Evolutionary conservation across 2,888 invertebrate species (phyloP).

Genomic region (Neoaliturus tenellus): DNA sequence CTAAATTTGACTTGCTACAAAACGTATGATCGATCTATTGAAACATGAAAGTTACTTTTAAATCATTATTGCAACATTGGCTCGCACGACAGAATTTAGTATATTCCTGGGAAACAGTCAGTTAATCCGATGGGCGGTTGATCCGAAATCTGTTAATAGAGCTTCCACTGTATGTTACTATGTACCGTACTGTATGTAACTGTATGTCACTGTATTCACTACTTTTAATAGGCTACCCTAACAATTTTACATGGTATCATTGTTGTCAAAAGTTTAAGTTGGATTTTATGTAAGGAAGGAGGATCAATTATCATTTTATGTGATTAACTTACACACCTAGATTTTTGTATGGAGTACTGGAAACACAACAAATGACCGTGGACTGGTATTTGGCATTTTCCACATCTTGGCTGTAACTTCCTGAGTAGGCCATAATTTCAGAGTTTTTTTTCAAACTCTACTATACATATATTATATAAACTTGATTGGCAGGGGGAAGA

Average conservation of each 20-base stretch:
- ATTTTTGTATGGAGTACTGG: conserved; percentile 19
- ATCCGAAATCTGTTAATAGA: too few relatives aligned
- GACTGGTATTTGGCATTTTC: conserved; percentile 7
- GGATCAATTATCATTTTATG: neutral
- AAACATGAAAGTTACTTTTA: too few relatives aligned
- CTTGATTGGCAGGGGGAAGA: conserved; percentile 13
- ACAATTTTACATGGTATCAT: neutral
- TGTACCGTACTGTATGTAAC: too few relatives aligned
- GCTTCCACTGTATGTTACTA: too few relatives aligned
- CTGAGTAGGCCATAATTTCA: neutral
- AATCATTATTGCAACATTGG: too few relatives aligned
- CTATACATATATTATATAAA: neutral
- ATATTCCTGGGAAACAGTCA: too few relatives aligned
- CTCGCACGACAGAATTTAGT: too few relatives aligned
- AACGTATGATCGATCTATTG: too few relatives aligned
- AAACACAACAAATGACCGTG: neutral
- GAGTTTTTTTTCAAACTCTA: conserved; percentile 25
- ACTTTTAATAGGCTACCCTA: neutral
- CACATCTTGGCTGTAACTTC: conserved; percentile 33
- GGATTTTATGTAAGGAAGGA: too few relatives aligned
- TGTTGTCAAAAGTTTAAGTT: neutral
- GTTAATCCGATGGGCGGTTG: too few relatives aligned
- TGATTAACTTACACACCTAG: neutral
- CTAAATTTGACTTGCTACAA: too few relatives aligned
- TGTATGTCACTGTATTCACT: neutral